Percentiles rank a stretch among this genome's conserved stretches.
Conservation (phyloP, 1,140 invertebrate species). For the Cheumatopsyche charites region DNA sequence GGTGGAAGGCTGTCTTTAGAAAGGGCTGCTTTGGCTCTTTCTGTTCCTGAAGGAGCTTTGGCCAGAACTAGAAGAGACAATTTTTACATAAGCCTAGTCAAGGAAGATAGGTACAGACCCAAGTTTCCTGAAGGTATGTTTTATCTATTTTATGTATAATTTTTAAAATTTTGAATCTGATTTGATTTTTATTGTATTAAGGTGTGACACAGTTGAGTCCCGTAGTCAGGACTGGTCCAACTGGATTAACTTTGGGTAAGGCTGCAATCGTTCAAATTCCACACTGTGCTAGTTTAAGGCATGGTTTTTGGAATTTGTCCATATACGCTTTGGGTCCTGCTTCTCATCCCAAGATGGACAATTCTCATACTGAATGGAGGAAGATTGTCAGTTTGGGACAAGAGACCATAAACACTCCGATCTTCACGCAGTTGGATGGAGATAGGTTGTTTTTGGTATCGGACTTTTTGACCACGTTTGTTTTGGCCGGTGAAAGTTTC, state of each 20-base stretch:
- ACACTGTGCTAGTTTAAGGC: conserved; percentile 86
- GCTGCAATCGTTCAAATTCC: conserved; percentile 91
- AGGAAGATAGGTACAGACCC: conserved; percentile 89
- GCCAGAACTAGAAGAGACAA: conserved; percentile 78
- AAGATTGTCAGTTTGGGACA: conserved; percentile 88
- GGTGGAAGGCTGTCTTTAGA: conserved; percentile 83
- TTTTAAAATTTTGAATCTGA: neutral
- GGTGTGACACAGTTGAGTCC: conserved; percentile 90
- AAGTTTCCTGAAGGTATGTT: conserved; percentile 74
- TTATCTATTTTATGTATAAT: neutral
- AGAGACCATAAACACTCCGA: conserved; percentile 93
- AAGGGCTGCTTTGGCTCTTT: conserved; percentile 82
- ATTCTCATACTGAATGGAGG: conserved; percentile 69
- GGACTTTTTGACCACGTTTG: conserved; percentile 86
- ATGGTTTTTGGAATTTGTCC: conserved; percentile 82
- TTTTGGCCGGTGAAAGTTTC: conserved; percentile 81
- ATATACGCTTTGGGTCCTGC: conserved; percentile 77
- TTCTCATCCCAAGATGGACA: conserved; percentile 60
- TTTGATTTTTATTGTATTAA: conserved; percentile 45
- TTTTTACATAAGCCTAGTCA: conserved; percentile 84
- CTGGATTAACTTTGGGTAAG: conserved; percentile 81
- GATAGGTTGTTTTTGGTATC: conserved; percentile 88
- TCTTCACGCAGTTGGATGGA: conserved; percentile 90
- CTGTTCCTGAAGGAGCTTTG: conserved; percentile 87
- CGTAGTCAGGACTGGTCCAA: conserved; percentile 86